Evolutionary conservation across 37 sponge, comb jelly and placozoan genomes (phyloP).

Genomic region (Cliona cf. orientalis): DNA sequence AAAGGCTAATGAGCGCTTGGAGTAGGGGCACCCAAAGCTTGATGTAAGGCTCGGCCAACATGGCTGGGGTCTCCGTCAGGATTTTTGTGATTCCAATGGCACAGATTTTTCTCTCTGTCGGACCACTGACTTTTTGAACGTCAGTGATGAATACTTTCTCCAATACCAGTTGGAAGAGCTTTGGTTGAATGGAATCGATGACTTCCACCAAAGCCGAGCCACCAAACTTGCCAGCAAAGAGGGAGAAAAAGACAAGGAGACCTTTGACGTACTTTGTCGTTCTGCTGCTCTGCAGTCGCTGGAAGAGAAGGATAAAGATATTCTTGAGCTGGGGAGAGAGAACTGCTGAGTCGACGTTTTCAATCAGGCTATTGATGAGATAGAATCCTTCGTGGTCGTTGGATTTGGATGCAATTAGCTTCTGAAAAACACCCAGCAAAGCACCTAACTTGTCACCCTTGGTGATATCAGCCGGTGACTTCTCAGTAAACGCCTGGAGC

Average conservation of each 20-base stretch:
- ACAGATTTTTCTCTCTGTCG: conserved; percentile 88
- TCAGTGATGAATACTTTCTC: conserved; percentile 92
- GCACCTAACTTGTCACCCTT: conserved; percentile 44
- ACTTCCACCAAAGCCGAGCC: conserved; percentile 74
- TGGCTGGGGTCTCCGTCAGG: conserved; percentile 90
- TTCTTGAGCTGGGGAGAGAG: conserved; percentile 74
- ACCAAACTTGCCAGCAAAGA: conserved; percentile 90
- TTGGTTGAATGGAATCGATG: conserved; percentile 91
- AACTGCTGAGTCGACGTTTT: conserved; percentile 57
- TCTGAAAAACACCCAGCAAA: conserved; percentile 94
- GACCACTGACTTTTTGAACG: conserved; percentile 93
- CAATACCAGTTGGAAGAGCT: conserved; percentile 94
- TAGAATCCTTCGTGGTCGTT: conserved; percentile 98
- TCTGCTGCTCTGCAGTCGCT: conserved; percentile 91
- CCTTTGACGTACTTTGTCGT: conserved; percentile 96
- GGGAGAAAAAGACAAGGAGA: conserved; percentile 89
- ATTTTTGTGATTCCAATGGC: conserved; percentile 96
- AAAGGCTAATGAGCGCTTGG: conserved; percentile 82
- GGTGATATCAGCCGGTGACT: conserved; percentile 60
- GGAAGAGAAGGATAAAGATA: conserved; percentile 89
- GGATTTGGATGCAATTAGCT: conserved; percentile 95
- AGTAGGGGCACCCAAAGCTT: conserved; percentile 81
- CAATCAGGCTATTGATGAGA: conserved; percentile 83
- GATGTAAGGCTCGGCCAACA: conserved; percentile 85
- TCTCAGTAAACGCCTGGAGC: conserved; percentile 88